Conservation (phyloP, 2,113 vertebrate genomes). For the Raja brachyura region DNA sequence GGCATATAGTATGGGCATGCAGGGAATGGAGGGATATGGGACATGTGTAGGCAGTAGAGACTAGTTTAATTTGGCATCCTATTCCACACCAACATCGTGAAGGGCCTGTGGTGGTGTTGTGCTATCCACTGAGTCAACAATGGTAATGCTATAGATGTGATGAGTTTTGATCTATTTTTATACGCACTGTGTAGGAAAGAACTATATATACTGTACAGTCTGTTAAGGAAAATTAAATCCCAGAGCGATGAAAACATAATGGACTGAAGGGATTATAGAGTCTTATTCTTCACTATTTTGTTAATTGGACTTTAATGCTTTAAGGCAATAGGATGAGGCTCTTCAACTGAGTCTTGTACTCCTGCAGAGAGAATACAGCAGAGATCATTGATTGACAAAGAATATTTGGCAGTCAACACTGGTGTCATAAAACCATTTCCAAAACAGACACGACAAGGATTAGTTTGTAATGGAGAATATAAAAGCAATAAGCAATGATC, state of each 20-base stretch:
- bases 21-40: background rate
- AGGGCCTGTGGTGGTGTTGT: too few species aligned
- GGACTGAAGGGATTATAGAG: background rate
- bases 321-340: background rate
- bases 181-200: background rate
- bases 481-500: background rate
- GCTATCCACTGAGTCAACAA: background rate
- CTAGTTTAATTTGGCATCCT: too few species aligned
- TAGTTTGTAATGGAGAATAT: background rate
- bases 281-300: background rate
- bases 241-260: conserved; percentile 19
- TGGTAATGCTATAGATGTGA: background rate
- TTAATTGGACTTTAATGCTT: background rate
- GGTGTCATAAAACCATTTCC: background rate
- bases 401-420: background rate
- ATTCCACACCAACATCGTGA: too few species aligned
- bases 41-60: too few species aligned
- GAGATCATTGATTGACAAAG: background rate
- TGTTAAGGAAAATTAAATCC: conserved; percentile 27
- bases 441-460: background rate
- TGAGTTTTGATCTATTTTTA: background rate
- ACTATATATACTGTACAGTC: background rate
- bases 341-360: background rate
- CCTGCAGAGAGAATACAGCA: background rate
- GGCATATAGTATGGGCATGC: too few species aligned